Base-by-base conservation (phyloP, 2,888 invertebrate genomes). In the Campopleginae sp. region DNA sequence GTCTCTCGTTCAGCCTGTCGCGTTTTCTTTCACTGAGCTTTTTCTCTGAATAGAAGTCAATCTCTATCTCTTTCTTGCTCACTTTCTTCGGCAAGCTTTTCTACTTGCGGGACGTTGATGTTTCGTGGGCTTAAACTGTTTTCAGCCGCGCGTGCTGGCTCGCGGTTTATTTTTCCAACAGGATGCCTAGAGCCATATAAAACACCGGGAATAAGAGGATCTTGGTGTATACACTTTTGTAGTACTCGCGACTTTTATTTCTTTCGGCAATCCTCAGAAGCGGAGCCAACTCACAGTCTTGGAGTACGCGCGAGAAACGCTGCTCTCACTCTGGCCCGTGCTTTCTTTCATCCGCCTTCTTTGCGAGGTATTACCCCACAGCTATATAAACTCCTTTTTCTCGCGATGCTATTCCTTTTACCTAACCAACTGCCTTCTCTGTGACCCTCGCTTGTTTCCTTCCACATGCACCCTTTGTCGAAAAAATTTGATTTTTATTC, bases 91-190 rank as follows among this genome's bases (percentile, higher is more conserved):
- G 38, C 54, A 65, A 65, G 74, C 61, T 61, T 74, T 44, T 61
- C 44, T 61, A 19, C 23, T 61, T 61, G 44, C 46, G 61, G 48
- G 58, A 70, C 80, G 77, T 74, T 81, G 84, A 84, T 81, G 84
- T 81, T 74, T 81, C 74, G 42, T 46, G 58, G 58, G 38, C 84
- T 66, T 66, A 65, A 66, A 72, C 76, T 84, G 76, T 84, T 74
- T 81, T 74, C 48, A 48, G 51, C 63, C n/a, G 65, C 44, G 17
- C 58, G 31, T 74, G 77, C 61, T 81, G 51, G 51, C 38, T 33
- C 27, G 51, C 65, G 80, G 80, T 84, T 84, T 84, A 84, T 81
- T 84, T 84, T 84, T 46, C 44, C 80, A 84, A 68, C 84, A 63
- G 80, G 84, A 84, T 80, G 72, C 68, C 77, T 66, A 66, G 51